Percentiles rank a stretch among this genome's conserved stretches.
These are phyloP conservation scores for Dicerorhinus sumatrensis DNA, from an alignment of 2,113 vertebrate genomes.

Conservation along the genomic window DNA sequence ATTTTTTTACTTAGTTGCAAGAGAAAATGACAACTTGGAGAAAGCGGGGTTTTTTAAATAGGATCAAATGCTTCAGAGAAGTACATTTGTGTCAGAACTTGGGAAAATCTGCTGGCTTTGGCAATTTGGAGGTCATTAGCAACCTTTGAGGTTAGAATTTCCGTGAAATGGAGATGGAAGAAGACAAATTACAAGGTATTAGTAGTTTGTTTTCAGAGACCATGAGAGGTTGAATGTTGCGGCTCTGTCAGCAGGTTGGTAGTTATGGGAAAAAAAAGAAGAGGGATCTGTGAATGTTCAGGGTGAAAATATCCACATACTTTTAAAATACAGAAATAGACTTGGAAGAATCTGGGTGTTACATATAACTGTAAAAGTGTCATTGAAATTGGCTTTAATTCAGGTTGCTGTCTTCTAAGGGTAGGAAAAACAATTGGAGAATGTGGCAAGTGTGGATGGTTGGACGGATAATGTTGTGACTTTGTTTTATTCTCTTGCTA, in stretches of 20 bases:
- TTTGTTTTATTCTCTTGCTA: neutral
- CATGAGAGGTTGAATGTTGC: neutral
- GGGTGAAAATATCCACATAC: neutral
- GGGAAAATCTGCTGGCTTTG: neutral
- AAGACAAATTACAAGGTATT: neutral
- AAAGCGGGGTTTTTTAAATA: neutral
- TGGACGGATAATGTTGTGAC: neutral
- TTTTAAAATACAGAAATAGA: neutral
- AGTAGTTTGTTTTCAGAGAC: neutral
- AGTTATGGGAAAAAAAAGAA: neutral
- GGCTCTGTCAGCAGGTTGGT: neutral
- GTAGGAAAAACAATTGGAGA: neutral
- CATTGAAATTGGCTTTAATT: slow-evolving; percentile 14
- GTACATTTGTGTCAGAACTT: neutral
- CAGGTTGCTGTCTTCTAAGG: neutral
- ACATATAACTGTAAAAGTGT: neutral
- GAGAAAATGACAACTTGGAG: neutral
- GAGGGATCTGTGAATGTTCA: neutral
- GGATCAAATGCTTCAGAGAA: neutral
- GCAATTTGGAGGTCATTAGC: neutral
- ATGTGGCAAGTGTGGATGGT: neutral
- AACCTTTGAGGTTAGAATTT: neutral
- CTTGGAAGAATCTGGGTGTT: neutral
- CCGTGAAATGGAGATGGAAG: neutral
- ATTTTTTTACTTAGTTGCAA: neutral